A percentile compares a stretch with the other conserved stretches of the same genome.
These are phyloP conservation scores for Heliothis virescens DNA, from an alignment of 1,140 invertebrate species.

Conservation along the genomic window DNA sequence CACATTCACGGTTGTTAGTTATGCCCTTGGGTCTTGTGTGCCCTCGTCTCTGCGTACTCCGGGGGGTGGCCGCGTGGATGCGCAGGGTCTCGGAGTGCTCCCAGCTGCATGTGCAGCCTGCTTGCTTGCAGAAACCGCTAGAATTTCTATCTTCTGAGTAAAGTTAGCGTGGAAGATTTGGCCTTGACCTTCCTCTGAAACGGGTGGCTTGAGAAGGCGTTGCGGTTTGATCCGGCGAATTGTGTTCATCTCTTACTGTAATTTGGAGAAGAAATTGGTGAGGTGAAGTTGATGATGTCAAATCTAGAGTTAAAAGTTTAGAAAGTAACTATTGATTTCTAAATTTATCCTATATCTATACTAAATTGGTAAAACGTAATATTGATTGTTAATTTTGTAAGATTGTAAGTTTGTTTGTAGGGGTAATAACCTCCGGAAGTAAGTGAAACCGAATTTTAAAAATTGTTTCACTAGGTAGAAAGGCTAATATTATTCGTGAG, in stretches of 20 bases:
- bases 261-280: conserved; percentile 20
- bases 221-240: conserved; percentile 94
- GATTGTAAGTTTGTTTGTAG: too few species aligned
- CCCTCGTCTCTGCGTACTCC: conserved; percentile 52
- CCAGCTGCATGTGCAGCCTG: conserved; percentile 92
- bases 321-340: too few species aligned
- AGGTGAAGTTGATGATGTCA: too few species aligned
- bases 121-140: conserved; percentile 96
- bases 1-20: conserved; percentile 42
- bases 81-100: conserved; percentile 89
- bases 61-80: conserved; percentile 61
- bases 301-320: too few species aligned
- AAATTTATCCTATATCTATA: too few species aligned
- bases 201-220: conserved; percentile 95
- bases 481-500: too few species aligned
- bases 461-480: too few species aligned
- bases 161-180: conserved; percentile 95
- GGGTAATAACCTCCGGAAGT: too few species aligned
- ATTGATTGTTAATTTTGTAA: too few species aligned
- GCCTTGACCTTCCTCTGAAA: conserved; percentile 94
- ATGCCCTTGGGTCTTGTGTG: conserved; percentile 47
- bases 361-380: too few species aligned
- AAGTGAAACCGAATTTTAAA: too few species aligned
- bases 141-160: conserved; percentile 95
- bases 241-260: conserved; percentile 90